These are phyloP conservation scores for Catocala nupta DNA, from an alignment of 2,888 invertebrate genomes.

Conservation along the genomic window DNA sequence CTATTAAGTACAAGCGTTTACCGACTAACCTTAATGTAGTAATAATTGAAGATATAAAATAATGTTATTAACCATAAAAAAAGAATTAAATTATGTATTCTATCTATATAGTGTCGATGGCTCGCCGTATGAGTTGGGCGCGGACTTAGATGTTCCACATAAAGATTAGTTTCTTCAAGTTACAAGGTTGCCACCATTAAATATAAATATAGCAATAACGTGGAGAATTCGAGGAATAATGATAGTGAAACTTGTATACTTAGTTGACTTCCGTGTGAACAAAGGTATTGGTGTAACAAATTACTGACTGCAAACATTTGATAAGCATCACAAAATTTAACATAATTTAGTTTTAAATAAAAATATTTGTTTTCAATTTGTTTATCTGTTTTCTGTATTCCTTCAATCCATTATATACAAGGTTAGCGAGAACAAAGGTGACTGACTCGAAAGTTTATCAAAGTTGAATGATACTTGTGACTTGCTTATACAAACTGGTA, in stretches of 20 bases:
- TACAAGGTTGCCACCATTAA: slow-evolving; percentile 6
- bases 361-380: slow-evolving; percentile 72
- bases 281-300: slow-evolving; percentile 58
- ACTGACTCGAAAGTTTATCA: no score
- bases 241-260: slow-evolving; percentile 31
- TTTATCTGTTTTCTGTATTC: slow-evolving; percentile 36
- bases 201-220: background rate
- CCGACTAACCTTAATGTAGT: slow-evolving; percentile 81
- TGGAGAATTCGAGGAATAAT: background rate
- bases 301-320: slow-evolving; percentile 64
- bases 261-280: slow-evolving; percentile 46
- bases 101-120: slow-evolving; percentile 42
- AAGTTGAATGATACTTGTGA: no score
- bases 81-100: slow-evolving; percentile 69
- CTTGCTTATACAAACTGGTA: no score
- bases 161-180: slow-evolving; percentile 26
- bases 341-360: slow-evolving; percentile 74
- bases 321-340: slow-evolving; percentile 79
- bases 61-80: slow-evolving; percentile 72
- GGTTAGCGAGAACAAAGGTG: no score
- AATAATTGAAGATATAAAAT: slow-evolving; percentile 68
- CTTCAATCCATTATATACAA: no score
- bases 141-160: slow-evolving; percentile 47
- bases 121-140: slow-evolving; percentile 22
- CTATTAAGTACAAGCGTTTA: slow-evolving; percentile 85